These are phyloP conservation scores for Triplophysa siluroides DNA, from an alignment of 2,113 vertebrate genomes.

Conservation along the genomic window DNA sequence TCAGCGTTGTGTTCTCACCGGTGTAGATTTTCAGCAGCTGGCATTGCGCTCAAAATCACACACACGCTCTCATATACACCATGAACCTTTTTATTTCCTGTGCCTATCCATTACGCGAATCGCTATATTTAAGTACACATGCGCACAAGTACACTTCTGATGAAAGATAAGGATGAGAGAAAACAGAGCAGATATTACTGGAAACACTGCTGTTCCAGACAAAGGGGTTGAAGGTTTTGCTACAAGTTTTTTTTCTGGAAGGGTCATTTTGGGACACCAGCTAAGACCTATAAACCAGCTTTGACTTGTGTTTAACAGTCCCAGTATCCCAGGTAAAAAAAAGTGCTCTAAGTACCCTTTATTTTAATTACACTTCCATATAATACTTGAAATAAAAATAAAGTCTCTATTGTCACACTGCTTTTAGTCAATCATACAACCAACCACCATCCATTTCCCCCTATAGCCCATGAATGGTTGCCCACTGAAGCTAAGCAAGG, in stretches of 20 bases:
- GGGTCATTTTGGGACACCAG: too few species aligned
- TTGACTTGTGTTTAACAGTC: too few species aligned
- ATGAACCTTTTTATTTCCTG: slow-evolving; percentile 35
- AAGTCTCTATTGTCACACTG: too few species aligned
- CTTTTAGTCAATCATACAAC: too few species aligned
- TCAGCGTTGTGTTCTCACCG: slow-evolving; percentile 18
- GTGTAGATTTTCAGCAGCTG: slow-evolving; percentile 28
- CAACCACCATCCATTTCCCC: too few species aligned
- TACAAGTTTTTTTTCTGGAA: not conserved
- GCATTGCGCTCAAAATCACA: not conserved
- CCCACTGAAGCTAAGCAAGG: too few species aligned
- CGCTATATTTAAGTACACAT: not conserved
- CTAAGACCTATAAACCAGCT: too few species aligned
- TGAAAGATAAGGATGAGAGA: slow-evolving; percentile 18
- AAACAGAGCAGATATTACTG: not conserved
- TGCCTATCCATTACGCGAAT: slow-evolving; percentile 7
- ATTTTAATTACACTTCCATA: too few species aligned
- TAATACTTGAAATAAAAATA: too few species aligned
- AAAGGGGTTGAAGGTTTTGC: slow-evolving; percentile 1
- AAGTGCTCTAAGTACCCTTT: too few species aligned
- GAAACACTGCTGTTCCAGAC: not conserved
- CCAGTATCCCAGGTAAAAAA: too few species aligned
- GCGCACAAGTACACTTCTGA: not conserved
- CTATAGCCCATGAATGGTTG: too few species aligned
- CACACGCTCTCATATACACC: slow-evolving; percentile 7